phyloP scores from a whole-genome alignment of 1,140 invertebrate species.

The Phymastichus coffea region DNA sequence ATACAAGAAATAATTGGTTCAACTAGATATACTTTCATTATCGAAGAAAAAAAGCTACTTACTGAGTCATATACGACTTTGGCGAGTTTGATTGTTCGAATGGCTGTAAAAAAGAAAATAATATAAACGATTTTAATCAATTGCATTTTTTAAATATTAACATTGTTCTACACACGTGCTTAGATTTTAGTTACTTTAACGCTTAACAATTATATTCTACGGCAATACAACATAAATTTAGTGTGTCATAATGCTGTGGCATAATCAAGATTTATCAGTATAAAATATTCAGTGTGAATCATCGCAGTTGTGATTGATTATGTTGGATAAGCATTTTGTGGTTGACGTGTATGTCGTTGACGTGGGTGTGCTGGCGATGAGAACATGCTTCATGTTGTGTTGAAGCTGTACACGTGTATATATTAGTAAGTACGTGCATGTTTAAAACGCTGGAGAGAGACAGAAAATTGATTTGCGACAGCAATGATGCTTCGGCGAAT shows the following conservation, averaged over 20 bases:
- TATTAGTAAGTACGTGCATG: neutral
- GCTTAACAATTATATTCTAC: conserved; percentile 2
- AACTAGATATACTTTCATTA: too few species aligned
- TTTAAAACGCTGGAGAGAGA: too few species aligned
- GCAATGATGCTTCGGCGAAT: too few species aligned
- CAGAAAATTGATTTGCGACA: too few species aligned
- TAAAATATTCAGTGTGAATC: neutral
- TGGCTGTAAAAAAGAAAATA: conserved; percentile 44
- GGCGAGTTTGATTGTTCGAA: conserved; percentile 51
- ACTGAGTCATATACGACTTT: conserved; percentile 75
- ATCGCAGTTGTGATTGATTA: conserved; percentile 2
- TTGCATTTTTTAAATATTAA: neutral
- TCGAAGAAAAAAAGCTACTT: conserved; percentile 43
- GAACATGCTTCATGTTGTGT: conserved; percentile 1
- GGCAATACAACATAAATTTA: neutral
- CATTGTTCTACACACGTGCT: conserved; percentile 16
- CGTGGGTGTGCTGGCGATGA: neutral
- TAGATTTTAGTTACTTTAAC: neutral
- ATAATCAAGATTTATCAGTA: neutral
- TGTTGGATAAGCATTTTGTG: too few species aligned
- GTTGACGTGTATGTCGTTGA: neutral
- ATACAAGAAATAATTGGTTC: too few species aligned
- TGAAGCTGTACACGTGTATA: neutral
- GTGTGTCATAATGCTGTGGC: neutral
- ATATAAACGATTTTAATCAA: neutral